These are phyloP conservation scores for Brachyistius frenatus DNA, from an alignment of 2,113 vertebrate species.

Conservation along the genomic window DNA sequence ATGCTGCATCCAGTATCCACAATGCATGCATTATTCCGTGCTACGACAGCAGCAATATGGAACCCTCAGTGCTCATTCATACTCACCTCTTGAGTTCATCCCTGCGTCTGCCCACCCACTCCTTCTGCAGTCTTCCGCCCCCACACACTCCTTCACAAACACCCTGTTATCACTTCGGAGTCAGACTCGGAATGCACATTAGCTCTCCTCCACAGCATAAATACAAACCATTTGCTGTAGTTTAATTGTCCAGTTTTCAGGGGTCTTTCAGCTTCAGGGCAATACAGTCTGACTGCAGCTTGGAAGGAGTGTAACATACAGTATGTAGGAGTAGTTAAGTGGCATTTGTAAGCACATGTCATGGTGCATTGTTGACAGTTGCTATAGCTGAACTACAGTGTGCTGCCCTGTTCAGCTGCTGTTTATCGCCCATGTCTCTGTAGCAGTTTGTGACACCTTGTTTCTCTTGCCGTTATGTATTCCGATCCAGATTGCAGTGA, in stretches of 20 bases:
- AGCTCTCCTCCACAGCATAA: background rate
- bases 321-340: background rate
- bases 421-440: background rate
- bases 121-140: conserved; percentile 41
- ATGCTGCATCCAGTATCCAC: conserved; percentile 32
- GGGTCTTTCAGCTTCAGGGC: conserved; percentile 1
- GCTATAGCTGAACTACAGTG: background rate
- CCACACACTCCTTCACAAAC: conserved; percentile 38
- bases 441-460: background rate
- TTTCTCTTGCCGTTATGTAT: conserved; percentile 33
- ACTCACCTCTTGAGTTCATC: conserved; percentile 57
- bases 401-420: background rate
- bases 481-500: conserved; percentile 24
- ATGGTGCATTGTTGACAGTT: background rate
- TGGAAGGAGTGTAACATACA: background rate
- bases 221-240: conserved; percentile 3
- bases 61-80: conserved; percentile 36
- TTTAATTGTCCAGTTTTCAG: conserved; percentile 15
- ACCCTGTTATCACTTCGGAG: conserved; percentile 30
- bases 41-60: conserved; percentile 29
- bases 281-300: background rate
- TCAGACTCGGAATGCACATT: conserved; percentile 22
- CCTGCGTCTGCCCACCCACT: conserved; percentile 42
- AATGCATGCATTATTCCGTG: conserved; percentile 45
- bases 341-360: background rate